A percentile compares a stretch with the other conserved stretches of the same genome.
These are phyloP conservation scores for Vulpes ferrilata DNA, from an alignment of 2,113 vertebrate genomes.

Conservation along the genomic window DNA sequence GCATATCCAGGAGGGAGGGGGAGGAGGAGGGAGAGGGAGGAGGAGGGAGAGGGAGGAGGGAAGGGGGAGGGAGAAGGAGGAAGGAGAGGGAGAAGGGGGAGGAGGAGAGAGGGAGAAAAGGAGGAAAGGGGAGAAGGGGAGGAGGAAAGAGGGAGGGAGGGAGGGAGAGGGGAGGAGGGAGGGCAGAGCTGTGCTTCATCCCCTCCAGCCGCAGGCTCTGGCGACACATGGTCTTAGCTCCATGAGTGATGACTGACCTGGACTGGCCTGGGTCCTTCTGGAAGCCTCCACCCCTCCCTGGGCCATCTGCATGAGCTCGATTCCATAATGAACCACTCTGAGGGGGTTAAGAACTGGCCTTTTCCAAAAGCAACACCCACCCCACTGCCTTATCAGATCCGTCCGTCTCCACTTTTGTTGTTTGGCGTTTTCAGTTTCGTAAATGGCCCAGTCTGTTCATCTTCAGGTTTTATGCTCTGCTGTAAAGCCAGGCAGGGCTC, in stretches of 20 bases:
- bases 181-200: not conserved
- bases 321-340: not conserved
- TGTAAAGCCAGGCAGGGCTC: conserved; percentile 44
- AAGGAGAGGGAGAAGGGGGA: too few relatives aligned
- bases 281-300: not conserved
- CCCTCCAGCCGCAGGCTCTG: too few relatives aligned
- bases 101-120: too few relatives aligned
- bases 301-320: not conserved
- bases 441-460: not conserved
- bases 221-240: not conserved
- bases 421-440: conserved; percentile 25
- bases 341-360: not conserved
- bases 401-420: conserved; percentile 28
- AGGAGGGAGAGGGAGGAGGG: too few relatives aligned
- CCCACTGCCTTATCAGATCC: not conserved
- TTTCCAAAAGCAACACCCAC: conserved; percentile 2
- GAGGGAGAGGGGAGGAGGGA: not conserved
- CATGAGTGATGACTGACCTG: not conserved
- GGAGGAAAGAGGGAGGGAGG: too few relatives aligned
- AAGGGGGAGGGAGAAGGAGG: too few relatives aligned
- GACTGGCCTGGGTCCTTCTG: not conserved
- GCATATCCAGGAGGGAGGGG: too few relatives aligned
- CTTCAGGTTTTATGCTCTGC: conserved; percentile 43
- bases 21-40: too few relatives aligned
- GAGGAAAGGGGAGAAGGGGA: too few relatives aligned